Conservation (phyloP, 92 coral and sea anemone genomes). For the Palythoa heliodiscus region DNA sequence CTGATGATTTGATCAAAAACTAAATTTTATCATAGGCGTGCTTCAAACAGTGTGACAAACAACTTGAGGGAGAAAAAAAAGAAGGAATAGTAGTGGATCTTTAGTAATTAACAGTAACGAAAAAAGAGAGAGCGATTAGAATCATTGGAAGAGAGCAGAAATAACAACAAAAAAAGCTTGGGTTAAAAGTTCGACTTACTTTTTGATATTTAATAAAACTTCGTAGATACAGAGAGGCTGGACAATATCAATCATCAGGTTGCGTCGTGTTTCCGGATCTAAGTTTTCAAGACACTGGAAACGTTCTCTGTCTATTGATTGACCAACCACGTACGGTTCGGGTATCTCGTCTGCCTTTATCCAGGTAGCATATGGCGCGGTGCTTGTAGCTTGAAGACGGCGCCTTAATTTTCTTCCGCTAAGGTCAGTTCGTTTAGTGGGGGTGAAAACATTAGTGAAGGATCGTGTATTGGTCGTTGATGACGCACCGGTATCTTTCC, state of each 20-base stretch:
- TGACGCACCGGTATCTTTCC: background rate
- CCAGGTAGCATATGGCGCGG: slow-evolving; percentile 7
- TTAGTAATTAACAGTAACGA: no score
- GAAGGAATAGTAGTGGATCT: no score
- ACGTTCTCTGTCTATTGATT: background rate
- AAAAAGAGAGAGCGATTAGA: no score
- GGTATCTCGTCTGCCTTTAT: background rate
- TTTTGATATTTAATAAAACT: background rate
- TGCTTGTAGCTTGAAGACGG: background rate
- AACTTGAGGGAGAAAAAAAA: no score
- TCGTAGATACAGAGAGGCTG: background rate
- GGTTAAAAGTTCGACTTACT: background rate
- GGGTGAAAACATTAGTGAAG: background rate
- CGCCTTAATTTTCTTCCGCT: background rate
- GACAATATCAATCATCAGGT: background rate
- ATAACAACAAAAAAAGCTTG: background rate
- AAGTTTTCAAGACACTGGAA: background rate
- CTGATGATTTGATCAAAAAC: no score
- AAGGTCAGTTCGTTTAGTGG: background rate
- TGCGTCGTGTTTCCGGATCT: slow-evolving; percentile 1
- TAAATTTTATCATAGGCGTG: no score
- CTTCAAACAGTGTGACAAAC: no score
- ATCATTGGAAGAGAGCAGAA: no score
- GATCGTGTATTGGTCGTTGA: background rate
- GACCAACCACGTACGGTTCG: background rate